Conservation (phyloP, 1,140 invertebrate genomes). For the Drosophila ercepeae region DNA sequence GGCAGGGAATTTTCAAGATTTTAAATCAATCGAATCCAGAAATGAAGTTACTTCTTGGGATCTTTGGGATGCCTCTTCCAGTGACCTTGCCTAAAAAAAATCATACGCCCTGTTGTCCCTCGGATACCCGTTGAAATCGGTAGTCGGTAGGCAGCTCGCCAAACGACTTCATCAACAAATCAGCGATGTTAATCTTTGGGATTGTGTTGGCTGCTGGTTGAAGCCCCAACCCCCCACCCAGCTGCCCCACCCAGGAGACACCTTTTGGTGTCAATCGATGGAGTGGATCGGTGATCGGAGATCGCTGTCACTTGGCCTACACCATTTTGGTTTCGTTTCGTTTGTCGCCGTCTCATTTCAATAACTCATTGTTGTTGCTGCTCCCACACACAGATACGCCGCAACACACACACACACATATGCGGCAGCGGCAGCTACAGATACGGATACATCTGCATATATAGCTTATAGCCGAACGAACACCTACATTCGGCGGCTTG, state of each 20-base stretch:
- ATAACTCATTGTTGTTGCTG: conserved; percentile 75
- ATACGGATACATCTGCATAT: conserved; percentile 54
- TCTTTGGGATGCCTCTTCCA: too few species aligned
- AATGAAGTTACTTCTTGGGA: neutral
- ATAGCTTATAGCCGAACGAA: conserved; percentile 35
- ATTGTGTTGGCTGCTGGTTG: conserved; percentile 51
- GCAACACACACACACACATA: conserved; percentile 9
- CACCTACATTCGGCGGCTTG: conserved; percentile 59
- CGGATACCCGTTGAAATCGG: neutral
- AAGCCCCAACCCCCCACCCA: neutral
- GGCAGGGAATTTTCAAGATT: neutral
- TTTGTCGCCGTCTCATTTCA: conserved; percentile 72
- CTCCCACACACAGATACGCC: conserved; percentile 28
- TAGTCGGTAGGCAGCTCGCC: conserved; percentile 9
- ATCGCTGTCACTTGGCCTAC: conserved; percentile 59
- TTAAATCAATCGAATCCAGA: too few species aligned
- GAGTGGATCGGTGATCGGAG: conserved; percentile 25
- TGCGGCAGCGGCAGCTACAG: neutral
- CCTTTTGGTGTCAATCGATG: neutral
- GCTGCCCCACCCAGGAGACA: neutral
- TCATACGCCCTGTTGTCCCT: conserved; percentile 31
- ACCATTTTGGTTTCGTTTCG: conserved; percentile 73
- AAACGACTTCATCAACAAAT: conserved; percentile 73
- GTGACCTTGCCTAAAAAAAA: neutral
- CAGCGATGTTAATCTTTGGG: conserved; percentile 40